These are phyloP conservation scores for Dendroctonus valens DNA, from an alignment of 1,140 invertebrate species.

Conservation along the genomic window DNA sequence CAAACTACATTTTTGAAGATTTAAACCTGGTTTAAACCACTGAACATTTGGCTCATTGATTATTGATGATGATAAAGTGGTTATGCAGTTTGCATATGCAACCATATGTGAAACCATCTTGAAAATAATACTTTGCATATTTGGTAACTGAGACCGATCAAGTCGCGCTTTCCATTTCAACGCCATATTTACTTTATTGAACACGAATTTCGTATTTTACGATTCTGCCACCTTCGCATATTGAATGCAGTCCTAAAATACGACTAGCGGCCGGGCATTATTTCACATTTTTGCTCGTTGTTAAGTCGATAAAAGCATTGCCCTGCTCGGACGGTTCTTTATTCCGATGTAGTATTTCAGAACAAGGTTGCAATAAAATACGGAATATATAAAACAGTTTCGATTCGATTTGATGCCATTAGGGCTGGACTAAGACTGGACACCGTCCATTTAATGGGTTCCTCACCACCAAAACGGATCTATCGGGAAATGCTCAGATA, in stretches of 20 bases:
- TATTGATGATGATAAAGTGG: no score
- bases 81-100: no score
- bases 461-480: no score
- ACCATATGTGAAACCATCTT: no score
- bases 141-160: slow-evolving; percentile 1
- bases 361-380: background rate
- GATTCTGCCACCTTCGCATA: slow-evolving; percentile 6
- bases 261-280: background rate
- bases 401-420: no score
- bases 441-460: no score
- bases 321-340: background rate
- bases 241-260: background rate
- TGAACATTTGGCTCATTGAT: no score
- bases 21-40: no score
- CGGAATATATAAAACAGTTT: no score
- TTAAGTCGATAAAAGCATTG: background rate
- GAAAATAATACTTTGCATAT: background rate
- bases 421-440: no score
- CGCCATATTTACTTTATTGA: slow-evolving; percentile 6
- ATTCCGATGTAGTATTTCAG: background rate
- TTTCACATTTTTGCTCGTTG: background rate
- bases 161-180: slow-evolving; percentile 7
- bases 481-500: no score
- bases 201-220: slow-evolving; percentile 10
- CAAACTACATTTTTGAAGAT: no score